These are phyloP conservation scores for Cavia aperea DNA, from an alignment of 2,113 vertebrate species.

Conservation along the genomic window DNA sequence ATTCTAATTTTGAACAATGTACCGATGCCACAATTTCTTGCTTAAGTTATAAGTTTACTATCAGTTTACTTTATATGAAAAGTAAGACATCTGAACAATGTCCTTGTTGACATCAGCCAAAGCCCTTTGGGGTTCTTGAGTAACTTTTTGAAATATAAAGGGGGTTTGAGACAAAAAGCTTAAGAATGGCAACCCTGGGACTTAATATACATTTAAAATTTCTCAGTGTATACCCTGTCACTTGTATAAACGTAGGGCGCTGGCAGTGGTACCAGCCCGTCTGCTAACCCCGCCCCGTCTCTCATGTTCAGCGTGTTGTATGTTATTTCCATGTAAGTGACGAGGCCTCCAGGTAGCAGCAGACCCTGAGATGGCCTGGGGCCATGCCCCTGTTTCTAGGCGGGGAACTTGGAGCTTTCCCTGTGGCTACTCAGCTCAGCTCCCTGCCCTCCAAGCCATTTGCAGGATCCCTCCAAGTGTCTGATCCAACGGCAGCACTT, in stretches of 20 bases:
- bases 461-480: neutral
- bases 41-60: neutral
- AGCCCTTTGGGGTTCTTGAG: neutral
- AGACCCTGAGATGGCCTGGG: neutral
- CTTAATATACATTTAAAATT: neutral
- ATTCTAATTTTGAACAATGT: neutral
- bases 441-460: neutral
- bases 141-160: conserved; percentile 30
- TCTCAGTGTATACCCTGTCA: neutral
- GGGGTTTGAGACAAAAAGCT: neutral
- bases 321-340: neutral
- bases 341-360: neutral
- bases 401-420: neutral
- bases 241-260: neutral
- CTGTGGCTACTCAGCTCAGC: neutral
- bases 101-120: neutral
- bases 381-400: neutral
- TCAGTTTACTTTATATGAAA: conserved; percentile 6
- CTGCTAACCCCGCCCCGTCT: neutral
- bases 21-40: neutral
- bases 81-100: neutral
- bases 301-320: neutral
- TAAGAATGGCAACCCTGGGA: neutral
- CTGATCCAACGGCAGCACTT: neutral
- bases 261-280: neutral